These are phyloP conservation scores for Lasiurus cinereus DNA, from an alignment of 2,113 vertebrate genomes.

Conservation along the genomic window DNA sequence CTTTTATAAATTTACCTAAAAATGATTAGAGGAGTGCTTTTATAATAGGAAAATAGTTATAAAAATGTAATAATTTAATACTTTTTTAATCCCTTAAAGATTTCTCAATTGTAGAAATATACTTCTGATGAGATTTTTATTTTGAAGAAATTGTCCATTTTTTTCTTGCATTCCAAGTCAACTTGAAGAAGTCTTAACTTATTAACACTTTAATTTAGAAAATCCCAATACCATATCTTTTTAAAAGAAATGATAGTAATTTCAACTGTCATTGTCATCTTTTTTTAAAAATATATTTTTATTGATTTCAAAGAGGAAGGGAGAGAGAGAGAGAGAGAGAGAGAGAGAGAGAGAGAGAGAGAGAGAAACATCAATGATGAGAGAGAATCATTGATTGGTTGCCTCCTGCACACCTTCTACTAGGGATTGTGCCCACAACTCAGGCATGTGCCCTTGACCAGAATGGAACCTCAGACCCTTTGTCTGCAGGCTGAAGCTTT, in stretches of 20 bases:
- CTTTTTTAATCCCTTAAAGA: conserved; percentile 31
- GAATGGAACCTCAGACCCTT: no score
- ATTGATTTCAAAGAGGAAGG: no score
- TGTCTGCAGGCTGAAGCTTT: no score
- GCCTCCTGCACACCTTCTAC: no score
- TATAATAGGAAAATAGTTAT: neutral
- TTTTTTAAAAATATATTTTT: neutral
- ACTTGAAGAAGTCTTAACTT: conserved; percentile 65
- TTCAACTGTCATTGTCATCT: conserved; percentile 56
- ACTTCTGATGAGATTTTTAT: conserved; percentile 66
- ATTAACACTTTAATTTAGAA: conserved; percentile 71
- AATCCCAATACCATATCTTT: conserved; percentile 33
- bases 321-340: no score
- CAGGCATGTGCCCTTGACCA: no score
- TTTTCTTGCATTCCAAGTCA: conserved; percentile 60
- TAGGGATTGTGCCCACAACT: no score
- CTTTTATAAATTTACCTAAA: conserved; percentile 57
- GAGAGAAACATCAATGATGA: no score
- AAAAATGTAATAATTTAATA: conserved; percentile 49
- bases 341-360: no score
- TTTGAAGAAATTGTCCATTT: conserved; percentile 69
- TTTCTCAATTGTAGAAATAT: conserved; percentile 60
- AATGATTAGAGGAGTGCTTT: neutral
- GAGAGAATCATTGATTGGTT: no score
- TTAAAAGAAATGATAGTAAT: conserved; percentile 49